Evolutionary conservation across 2,888 invertebrate genomes (phyloP).

Genomic region (Rhopalosiphum nymphaeae): DNA sequence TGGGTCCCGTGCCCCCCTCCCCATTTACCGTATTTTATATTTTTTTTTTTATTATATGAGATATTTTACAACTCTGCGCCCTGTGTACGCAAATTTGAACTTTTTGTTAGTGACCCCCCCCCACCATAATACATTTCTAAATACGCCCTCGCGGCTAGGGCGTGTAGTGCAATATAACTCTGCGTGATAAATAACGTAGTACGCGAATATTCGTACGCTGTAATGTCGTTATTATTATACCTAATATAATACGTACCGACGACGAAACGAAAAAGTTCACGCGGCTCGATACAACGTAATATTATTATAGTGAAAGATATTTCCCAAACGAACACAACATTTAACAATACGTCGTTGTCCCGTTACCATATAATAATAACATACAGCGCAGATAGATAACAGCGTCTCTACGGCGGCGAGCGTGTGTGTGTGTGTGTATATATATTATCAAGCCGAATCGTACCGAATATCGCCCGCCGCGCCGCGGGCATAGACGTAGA

Average conservation of each 20-base stretch:
- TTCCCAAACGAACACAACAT: not conserved
- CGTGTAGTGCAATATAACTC: too few species aligned
- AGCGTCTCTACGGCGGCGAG: not conserved
- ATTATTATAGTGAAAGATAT: not conserved
- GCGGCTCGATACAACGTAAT: not conserved
- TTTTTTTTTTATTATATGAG: too few species aligned
- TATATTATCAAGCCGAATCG: not conserved
- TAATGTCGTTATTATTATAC: too few species aligned
- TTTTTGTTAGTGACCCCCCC: too few species aligned
- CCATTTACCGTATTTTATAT: too few species aligned
- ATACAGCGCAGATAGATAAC: not conserved
- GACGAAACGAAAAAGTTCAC: not conserved
- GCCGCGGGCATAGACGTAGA: not conserved
- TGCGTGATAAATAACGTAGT: too few species aligned
- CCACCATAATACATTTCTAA: too few species aligned
- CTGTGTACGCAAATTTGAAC: too few species aligned
- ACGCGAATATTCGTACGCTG: too few species aligned
- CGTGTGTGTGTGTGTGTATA: not conserved
- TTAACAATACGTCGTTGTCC: not conserved
- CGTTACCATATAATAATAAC: not conserved
- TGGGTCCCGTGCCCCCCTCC: too few species aligned
- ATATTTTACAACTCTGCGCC: too few species aligned
- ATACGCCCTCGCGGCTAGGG: too few species aligned
- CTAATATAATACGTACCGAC: not conserved
- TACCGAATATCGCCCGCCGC: not conserved